Evolutionary conservation across 2,797 vertebrate species (phyloP).

Genomic region (Carapus acus): DNA sequence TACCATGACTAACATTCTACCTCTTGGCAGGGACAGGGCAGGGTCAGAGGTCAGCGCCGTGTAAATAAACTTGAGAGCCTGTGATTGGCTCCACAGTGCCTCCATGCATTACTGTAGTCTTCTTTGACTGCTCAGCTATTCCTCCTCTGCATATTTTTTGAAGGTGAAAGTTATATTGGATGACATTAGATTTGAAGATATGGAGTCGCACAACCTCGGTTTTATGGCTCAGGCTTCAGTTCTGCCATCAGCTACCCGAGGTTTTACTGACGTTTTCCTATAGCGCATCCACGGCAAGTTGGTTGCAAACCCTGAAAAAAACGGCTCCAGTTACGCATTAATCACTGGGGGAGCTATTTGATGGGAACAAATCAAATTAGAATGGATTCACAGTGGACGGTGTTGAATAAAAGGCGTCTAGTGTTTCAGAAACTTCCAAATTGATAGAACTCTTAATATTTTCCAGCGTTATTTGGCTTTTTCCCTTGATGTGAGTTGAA

Average conservation of each 20-base stretch:
- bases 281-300: background rate
- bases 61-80: conserved; percentile 64
- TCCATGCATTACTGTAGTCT: conserved; percentile 51
- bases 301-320: background rate
- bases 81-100: conserved; percentile 61
- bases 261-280: too few relatives aligned
- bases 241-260: too few relatives aligned
- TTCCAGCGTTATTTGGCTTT: conserved; percentile 44
- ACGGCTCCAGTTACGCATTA: background rate
- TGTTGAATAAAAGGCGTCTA: conserved; percentile 21
- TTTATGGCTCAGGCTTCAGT: too few relatives aligned
- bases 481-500: conserved; percentile 44
- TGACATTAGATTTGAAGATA: too few relatives aligned
- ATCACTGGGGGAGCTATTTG: conserved; percentile 1
- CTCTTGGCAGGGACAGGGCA: conserved; percentile 56
- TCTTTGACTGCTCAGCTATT: conserved; percentile 44
- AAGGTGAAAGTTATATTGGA: too few relatives aligned
- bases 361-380: conserved; percentile 15
- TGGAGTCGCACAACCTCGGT: too few relatives aligned
- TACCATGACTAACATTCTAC: conserved; percentile 67
- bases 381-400: conserved; percentile 5
- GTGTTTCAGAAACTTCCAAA: conserved; percentile 25
- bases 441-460: conserved; percentile 32
- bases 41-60: conserved; percentile 60
- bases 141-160: background rate